A percentile compares a stretch with the other conserved stretches of the same genome.
phyloP scores from a whole-genome alignment of 2,888 invertebrate species.

The Gerris lacustris region DNA sequence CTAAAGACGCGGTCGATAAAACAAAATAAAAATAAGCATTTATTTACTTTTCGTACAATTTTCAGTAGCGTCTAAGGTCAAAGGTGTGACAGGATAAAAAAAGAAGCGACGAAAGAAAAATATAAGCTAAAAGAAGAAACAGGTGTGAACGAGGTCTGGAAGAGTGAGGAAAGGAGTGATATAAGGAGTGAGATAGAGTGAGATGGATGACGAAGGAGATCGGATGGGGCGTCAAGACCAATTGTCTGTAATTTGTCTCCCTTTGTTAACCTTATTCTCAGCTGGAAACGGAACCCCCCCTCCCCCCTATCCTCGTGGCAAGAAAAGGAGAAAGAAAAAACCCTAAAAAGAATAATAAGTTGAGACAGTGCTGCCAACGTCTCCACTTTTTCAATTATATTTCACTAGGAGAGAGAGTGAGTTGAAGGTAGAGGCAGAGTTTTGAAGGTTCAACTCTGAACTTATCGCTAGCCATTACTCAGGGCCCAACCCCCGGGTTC shows the following conservation, averaged over 20 bases:
- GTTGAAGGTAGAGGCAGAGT: not conserved
- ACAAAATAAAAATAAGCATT: no score
- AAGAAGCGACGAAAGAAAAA: no score
- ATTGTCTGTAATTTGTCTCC: constrained; percentile 3
- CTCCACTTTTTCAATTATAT: constrained; percentile 5
- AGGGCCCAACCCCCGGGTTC: not conserved
- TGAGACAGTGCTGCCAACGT: constrained; percentile 3
- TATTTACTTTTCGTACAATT: no score
- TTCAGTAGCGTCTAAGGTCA: no score
- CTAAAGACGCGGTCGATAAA: no score
- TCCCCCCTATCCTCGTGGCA: no score
- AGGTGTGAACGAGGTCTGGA: no score
- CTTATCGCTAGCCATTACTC: constrained; percentile 5
- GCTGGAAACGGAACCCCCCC: no score
- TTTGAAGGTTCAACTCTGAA: not conserved
- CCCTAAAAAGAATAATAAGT: not conserved
- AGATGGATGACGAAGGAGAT: not conserved
- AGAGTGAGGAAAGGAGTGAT: no score
- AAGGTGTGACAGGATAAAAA: no score
- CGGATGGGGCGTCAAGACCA: not conserved
- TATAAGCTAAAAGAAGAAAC: no score
- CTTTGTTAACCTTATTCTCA: not conserved
- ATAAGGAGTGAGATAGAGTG: not conserved
- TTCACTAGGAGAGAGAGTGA: not conserved
- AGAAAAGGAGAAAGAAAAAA: not conserved